These are phyloP conservation scores for Phylloscopus whistleri DNA, from an alignment of 2,113 vertebrate species.

Conservation along the genomic window DNA sequence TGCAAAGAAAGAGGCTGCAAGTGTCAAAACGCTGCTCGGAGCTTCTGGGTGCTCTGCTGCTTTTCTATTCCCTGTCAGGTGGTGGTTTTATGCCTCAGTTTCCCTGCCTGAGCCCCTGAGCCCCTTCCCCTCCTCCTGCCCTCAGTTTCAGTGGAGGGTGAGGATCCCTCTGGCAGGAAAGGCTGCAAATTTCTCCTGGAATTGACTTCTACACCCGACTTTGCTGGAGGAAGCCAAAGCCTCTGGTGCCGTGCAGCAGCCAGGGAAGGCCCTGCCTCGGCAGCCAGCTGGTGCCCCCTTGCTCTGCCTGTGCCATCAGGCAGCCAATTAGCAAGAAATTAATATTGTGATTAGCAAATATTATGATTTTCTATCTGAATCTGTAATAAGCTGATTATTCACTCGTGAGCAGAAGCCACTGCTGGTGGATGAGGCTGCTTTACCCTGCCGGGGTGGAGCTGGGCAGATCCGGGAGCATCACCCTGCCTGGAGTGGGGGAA, in stretches of 20 bases:
- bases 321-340: conserved; percentile 63
- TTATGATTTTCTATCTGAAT: conserved; percentile 53
- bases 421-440: not conserved
- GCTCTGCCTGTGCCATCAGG: conserved; percentile 53
- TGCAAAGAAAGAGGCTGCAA: not conserved
- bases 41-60: not conserved
- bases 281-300: conserved; percentile 49
- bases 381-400: conserved; percentile 49
- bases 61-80: accelerated
- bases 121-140: not conserved
- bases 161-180: not conserved
- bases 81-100: not conserved
- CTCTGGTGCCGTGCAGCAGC: not conserved
- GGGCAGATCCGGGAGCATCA: not conserved
- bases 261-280: not conserved
- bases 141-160: accelerated
- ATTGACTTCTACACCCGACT: not conserved
- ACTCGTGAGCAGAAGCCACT: not conserved
- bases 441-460: accelerated
- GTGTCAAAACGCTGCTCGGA: not conserved
- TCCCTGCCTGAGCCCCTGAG: not conserved
- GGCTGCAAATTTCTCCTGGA: not conserved
- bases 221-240: not conserved
- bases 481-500: not conserved
- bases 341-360: conserved; percentile 65